Base-by-base conservation (phyloP, 2,797 vertebrate species). In the Siniperca obscura region DNA sequence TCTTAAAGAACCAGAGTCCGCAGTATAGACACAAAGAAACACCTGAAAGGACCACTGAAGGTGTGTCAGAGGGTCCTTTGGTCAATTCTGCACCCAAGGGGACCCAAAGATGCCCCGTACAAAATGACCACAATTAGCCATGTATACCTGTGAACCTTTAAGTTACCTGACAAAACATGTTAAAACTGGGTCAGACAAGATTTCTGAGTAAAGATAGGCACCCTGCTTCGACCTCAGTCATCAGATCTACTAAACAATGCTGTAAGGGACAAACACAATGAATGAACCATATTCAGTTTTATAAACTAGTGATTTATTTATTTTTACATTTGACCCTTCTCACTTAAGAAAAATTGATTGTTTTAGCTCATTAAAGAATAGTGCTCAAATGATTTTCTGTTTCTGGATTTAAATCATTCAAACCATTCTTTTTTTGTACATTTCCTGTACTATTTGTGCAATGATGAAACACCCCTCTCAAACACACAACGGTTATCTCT, bases 1-100 rank as follows among this genome's bases (percentile, higher is more conserved):
- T 78, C 80, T 92, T 93, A 91, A 93, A 94, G 90, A 82, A 85
- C 62, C 82, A 91, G 46, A 34, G 56, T 67, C 64, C 40, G 50
- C 56, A 38, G 11, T 52, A 2, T 5, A 4, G 10, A 53, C 50
- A 57, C 38, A 34, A 40, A 30, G 27, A 2, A 61, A n/a, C 22
- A 74, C 14, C 42, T 71, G n/a, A 10, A 14, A 25, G 19, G 8
- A 50, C 19, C 7, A 13, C 10, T 55, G 27, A 27, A 4, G 7
- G n/a, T 40, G 25, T 67, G n/a, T 21, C 36, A 52, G 57, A n/a
- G 16, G 30, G 13, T 17, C 19, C 38, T 42, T 12, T 1, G 14
- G 22, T 30, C 7, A 0, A 52, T 4, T 16, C 1, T 67, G 30
- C 19, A 38, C 21, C 5, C 21, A 50, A 1, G 42, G 21, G 7